Evolutionary conservation across 2,113 vertebrate genomes (phyloP).

Genomic region (Malaclemys terrapin): DNA sequence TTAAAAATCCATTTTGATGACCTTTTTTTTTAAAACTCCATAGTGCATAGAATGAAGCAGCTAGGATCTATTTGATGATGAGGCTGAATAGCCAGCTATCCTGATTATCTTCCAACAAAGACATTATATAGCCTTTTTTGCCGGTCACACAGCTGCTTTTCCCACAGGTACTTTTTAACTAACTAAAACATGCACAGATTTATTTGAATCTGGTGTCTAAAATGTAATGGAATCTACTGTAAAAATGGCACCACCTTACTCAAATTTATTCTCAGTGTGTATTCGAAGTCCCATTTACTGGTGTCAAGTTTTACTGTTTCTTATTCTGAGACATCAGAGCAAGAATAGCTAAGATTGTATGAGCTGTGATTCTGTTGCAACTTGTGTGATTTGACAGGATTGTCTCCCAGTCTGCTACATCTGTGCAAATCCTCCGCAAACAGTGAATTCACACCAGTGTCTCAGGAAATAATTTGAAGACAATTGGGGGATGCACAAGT

Average conservation of each 20-base stretch:
- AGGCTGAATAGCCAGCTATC: not conserved
- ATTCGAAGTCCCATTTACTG: not conserved
- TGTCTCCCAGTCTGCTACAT: not conserved
- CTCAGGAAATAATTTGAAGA: not conserved
- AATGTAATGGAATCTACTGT: slow-evolving; percentile 43
- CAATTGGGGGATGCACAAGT: not conserved
- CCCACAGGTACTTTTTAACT: not conserved
- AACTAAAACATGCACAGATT: accelerated
- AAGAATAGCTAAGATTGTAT: not conserved
- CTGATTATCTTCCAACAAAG: slow-evolving; percentile 1
- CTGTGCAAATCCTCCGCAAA: slow-evolving; percentile 16
- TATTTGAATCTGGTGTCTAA: not conserved
- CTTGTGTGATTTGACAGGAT: slow-evolving; percentile 15
- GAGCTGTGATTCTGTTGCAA: slow-evolving; percentile 18
- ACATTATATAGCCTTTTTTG: not conserved
- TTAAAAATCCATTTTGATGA: not conserved
- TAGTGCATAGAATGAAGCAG: not conserved
- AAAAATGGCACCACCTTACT: slow-evolving; percentile 42
- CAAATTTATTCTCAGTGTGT: not conserved
- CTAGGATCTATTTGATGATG: not conserved
- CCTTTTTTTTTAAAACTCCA: not conserved
- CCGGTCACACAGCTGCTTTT: not conserved
- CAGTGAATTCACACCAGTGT: not conserved
- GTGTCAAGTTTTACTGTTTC: slow-evolving; percentile 36
- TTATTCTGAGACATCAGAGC: slow-evolving; percentile 49